Percentiles rank a stretch among this genome's conserved stretches.
phyloP scores from a whole-genome alignment of 2,113 vertebrate genomes.

The Otis tarda region DNA sequence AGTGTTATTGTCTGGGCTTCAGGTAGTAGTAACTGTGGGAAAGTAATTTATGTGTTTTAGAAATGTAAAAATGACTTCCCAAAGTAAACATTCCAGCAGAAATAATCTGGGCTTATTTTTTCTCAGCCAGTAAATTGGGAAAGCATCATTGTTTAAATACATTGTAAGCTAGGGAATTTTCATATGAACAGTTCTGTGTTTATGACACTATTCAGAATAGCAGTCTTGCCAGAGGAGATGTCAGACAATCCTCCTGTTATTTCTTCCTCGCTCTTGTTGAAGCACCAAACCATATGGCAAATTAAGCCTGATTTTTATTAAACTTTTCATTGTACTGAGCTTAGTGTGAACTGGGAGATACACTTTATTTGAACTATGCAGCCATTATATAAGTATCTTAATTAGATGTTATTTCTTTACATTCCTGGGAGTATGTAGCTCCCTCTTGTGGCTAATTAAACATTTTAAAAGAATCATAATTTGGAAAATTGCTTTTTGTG shows the following conservation, averaged over 20 bases:
- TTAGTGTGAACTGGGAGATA: constrained; percentile 32
- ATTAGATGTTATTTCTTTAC: neutral
- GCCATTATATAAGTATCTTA: constrained; percentile 37
- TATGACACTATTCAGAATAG: neutral
- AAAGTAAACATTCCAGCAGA: neutral
- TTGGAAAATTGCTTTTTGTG: neutral
- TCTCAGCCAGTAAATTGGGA: neutral
- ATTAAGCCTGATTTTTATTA: constrained; percentile 60
- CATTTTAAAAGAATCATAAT: neutral
- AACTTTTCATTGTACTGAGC: constrained; percentile 31
- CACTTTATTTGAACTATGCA: constrained; percentile 53
- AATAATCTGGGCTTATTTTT: neutral
- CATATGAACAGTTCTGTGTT: neutral
- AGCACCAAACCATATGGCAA: constrained; percentile 60
- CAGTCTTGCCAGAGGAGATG: constrained; percentile 4
- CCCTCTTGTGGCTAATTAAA: constrained; percentile 65
- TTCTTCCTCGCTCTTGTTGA: neutral
- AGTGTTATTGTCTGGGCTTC: neutral
- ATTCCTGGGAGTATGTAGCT: constrained; percentile 29
- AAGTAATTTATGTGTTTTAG: neutral
- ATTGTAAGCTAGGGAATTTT: neutral
- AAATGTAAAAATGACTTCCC: neutral
- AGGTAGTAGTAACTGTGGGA: neutral
- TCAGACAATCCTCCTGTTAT: neutral
- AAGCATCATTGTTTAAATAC: neutral